Evolutionary conservation across 2,888 invertebrate genomes (phyloP).

Genomic region (Drosophila infuscata): DNA sequence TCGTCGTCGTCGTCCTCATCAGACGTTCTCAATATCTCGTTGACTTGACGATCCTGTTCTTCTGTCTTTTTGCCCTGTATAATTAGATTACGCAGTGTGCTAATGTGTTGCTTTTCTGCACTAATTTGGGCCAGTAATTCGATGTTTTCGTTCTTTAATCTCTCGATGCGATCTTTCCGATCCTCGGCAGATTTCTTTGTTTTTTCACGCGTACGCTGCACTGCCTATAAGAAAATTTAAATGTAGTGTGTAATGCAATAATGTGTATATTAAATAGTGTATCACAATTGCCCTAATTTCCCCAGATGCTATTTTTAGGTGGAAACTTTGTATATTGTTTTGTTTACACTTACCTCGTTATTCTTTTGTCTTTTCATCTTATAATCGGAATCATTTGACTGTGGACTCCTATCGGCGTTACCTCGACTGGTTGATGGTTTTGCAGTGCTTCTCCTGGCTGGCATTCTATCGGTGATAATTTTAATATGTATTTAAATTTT

Average conservation of each 20-base stretch:
- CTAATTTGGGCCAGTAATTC: slow-evolving; percentile 74
- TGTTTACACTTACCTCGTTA: slow-evolving; percentile 79
- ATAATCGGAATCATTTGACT: slow-evolving; percentile 76
- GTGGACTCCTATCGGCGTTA: slow-evolving; percentile 62
- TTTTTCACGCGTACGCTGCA: slow-evolving; percentile 83
- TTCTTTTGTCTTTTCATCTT: slow-evolving; percentile 83
- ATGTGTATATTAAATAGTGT: slow-evolving; percentile 30
- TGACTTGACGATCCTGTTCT: slow-evolving; percentile 71
- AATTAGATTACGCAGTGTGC: slow-evolving; percentile 74
- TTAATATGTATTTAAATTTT: slow-evolving; percentile 77
- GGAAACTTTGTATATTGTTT: slow-evolving; percentile 47
- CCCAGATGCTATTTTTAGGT: slow-evolving; percentile 61
- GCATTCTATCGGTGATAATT: slow-evolving; percentile 83
- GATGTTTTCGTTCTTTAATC: slow-evolving; percentile 74
- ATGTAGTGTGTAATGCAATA: slow-evolving; percentile 15
- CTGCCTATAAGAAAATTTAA: slow-evolving; percentile 72
- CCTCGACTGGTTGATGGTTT: slow-evolving; percentile 46
- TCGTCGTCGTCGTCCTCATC: slow-evolving; percentile 66
- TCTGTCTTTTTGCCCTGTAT: slow-evolving; percentile 69
- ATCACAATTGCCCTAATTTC: slow-evolving; percentile 25
- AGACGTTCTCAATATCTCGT: slow-evolving; percentile 75
- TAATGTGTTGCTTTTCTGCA: slow-evolving; percentile 73
- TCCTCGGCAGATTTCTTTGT: slow-evolving; percentile 82
- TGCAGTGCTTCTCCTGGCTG: slow-evolving; percentile 82
- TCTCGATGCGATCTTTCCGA: slow-evolving; percentile 82